These are phyloP conservation scores for Villa cingulata DNA, from an alignment of 2,888 invertebrate genomes.

Conservation along the genomic window DNA sequence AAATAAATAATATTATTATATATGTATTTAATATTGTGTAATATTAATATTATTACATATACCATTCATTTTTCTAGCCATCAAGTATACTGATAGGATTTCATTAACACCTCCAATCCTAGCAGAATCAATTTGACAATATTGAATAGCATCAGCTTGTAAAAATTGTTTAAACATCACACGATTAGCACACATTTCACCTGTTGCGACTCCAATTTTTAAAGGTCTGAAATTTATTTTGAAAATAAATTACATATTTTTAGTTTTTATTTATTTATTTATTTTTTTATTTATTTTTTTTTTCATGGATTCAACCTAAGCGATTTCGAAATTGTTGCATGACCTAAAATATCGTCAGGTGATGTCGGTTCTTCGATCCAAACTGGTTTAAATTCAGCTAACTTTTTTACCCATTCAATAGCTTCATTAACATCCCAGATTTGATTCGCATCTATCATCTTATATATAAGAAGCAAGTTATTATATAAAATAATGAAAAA, in stretches of 20 bases:
- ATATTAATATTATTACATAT: constrained; percentile 12
- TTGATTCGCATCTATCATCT: constrained; percentile 84
- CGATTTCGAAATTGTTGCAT: constrained; percentile 62
- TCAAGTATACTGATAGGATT: constrained; percentile 70
- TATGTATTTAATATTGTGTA: too few relatives aligned
- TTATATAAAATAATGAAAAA: background rate
- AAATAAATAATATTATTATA: background rate
- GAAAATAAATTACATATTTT: background rate
- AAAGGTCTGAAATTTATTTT: constrained; percentile 42
- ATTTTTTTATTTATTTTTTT: background rate
- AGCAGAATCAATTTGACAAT: constrained; percentile 82
- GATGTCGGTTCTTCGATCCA: constrained; percentile 94
- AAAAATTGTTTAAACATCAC: constrained; percentile 87
- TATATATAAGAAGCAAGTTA: too few relatives aligned
- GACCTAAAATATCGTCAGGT: constrained; percentile 82
- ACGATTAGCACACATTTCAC: constrained; percentile 84
- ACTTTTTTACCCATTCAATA: constrained; percentile 69
- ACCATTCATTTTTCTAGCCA: constrained; percentile 78
- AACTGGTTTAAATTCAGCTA: constrained; percentile 57
- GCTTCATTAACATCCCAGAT: constrained; percentile 77
- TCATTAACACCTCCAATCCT: constrained; percentile 82
- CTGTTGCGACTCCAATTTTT: constrained; percentile 77
- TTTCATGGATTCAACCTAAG: constrained; percentile 33
- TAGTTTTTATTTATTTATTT: too few relatives aligned
- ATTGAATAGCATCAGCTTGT: constrained; percentile 65